Evolutionary conservation across 2,888 invertebrate genomes (phyloP), one percentile per base, ranked within the genome.

Genomic region (Lepidonotus clava): DNA sequence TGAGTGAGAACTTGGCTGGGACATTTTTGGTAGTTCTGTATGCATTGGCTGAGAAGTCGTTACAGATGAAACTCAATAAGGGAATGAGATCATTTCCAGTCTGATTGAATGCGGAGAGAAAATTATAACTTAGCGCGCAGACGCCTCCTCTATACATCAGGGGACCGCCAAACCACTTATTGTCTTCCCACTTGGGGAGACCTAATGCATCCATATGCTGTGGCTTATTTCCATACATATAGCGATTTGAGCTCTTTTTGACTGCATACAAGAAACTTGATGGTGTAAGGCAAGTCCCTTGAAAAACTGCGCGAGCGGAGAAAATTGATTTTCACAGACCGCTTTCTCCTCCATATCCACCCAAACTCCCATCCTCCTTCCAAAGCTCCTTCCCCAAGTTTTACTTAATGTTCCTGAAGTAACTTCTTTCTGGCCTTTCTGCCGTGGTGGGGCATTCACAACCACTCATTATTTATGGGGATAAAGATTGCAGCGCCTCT

Each of bases 21-120:
- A 71, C 36, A 38, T 18, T 71, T 34, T 21, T 11, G 71, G 34
- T 71, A 32, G 36, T 71, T 71, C 4, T 71, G 71, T 71, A 71
- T 71, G 71, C 71, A 71, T 71, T 71, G 71, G 38, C 11, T 71
- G 38, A 36, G 36, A n/a, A 2, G 36, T 34, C 21, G n/a, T 71
- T 71, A 71, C 36, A 36, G 71, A 2, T 38, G 71, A 71, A 71
- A 71, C 71, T 38, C 38, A 71, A 71, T 71, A 71, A 71, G 21
- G 71, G 34, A 11, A 24, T 2, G 2, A n/a, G 71, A 38, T 36
- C 36, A 71, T 32, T 71, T 34, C 38, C 71, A 14, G 36, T 34
- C 71, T 38, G 36, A 71, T 38, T 71, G 18, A 4, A 2, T 28
- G 28, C 61, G 61, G 28, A 61, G 24, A 61, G 61, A 61, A 8